phyloP scores from a whole-genome alignment of 2,113 vertebrate species.

The Nibea coibor region DNA sequence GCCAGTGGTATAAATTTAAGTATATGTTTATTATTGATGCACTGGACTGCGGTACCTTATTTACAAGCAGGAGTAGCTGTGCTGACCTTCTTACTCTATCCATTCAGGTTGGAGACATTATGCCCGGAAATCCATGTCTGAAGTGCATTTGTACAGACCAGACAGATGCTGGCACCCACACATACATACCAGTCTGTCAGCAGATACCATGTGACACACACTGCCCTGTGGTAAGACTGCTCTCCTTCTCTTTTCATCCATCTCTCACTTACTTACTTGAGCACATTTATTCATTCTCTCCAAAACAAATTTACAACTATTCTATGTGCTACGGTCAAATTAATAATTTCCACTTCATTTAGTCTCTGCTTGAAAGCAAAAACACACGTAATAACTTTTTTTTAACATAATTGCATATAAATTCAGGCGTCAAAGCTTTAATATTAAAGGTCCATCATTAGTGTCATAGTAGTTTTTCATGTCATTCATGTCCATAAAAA shows the following conservation, averaged over 20 bases:
- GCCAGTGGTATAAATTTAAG: not conserved
- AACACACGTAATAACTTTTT: too few species aligned
- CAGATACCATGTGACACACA: constrained; percentile 72
- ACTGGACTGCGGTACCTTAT: not conserved
- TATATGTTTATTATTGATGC: not conserved
- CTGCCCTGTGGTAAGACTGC: constrained; percentile 76
- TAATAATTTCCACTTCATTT: too few species aligned
- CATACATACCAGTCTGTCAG: constrained; percentile 71
- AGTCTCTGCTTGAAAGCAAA: too few species aligned
- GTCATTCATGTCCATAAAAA: not conserved
- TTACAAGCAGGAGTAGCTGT: not conserved
- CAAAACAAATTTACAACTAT: not conserved
- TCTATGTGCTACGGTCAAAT: too few species aligned
- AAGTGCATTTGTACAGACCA: constrained; percentile 79
- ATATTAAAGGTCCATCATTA: too few species aligned
- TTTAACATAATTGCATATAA: too few species aligned
- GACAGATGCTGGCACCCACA: constrained; percentile 31
- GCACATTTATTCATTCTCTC: not conserved
- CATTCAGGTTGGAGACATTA: constrained; percentile 71
- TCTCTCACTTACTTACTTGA: not conserved
- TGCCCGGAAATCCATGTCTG: constrained; percentile 70
- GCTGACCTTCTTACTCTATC: not conserved
- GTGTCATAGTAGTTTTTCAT: too few species aligned
- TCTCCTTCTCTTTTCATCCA: not conserved
- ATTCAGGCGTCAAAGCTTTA: too few species aligned